These are phyloP conservation scores for Lycophotia porphyrea DNA, from an alignment of 2,888 invertebrate genomes.

Conservation along the genomic window DNA sequence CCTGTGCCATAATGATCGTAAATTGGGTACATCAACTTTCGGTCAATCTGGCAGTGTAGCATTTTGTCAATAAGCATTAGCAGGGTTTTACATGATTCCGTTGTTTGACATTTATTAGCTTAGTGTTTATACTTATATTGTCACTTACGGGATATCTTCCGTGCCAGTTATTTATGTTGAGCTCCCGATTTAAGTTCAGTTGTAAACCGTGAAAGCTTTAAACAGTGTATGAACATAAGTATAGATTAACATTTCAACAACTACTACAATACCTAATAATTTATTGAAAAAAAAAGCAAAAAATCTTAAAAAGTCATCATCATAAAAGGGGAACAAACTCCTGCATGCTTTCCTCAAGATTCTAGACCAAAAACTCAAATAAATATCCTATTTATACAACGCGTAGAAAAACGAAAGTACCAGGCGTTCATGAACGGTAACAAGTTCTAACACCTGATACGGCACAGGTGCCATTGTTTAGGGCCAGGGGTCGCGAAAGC, in stretches of 20 bases:
- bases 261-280: background rate
- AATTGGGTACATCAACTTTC: conserved; percentile 18
- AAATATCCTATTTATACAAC: conserved; percentile 5
- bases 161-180: no score
- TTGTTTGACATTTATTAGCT: background rate
- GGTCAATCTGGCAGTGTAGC: background rate
- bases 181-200: no score
- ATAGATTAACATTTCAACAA: background rate
- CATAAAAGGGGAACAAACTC: background rate
- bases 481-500: conserved; percentile 61
- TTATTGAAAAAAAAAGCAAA: background rate
- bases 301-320: no score
- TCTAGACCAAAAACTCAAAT: background rate
- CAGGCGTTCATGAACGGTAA: conserved; percentile 50
- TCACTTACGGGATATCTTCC: no score
- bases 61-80: background rate
- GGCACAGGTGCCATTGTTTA: conserved; percentile 67
- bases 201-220: no score
- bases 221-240: no score
- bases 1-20: conserved; percentile 31
- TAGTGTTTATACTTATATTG: no score
- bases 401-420: conserved; percentile 56
- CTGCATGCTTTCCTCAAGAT: background rate
- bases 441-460: conserved; percentile 66
- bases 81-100: background rate